These are phyloP conservation scores for Epistrophe eligans DNA, from an alignment of 2,888 invertebrate genomes.

Conservation along the genomic window DNA sequence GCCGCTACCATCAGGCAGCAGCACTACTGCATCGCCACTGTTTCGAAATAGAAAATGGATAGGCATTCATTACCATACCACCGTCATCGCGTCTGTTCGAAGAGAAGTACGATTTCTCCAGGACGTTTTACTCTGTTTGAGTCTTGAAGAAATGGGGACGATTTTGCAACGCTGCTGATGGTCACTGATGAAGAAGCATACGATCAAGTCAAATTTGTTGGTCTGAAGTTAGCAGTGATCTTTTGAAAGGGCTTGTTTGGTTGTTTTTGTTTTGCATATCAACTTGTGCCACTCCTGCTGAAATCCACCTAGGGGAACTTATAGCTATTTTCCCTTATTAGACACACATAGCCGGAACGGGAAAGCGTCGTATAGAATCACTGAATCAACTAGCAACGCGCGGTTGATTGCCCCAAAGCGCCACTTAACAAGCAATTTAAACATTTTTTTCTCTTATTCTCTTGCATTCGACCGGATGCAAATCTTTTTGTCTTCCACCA, in stretches of 20 bases:
- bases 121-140: neutral
- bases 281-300: neutral
- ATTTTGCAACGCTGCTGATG: neutral
- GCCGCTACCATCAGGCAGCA: constrained; percentile 19
- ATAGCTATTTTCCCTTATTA: constrained; percentile 50
- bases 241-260: neutral
- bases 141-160: constrained; percentile 16
- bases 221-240: neutral
- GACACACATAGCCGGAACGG: constrained; percentile 38
- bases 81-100: constrained; percentile 28
- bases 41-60: constrained; percentile 65
- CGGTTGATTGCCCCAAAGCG: constrained; percentile 75
- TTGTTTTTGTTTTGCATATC: neutral
- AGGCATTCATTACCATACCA: constrained; percentile 72
- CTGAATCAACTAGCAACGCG: constrained; percentile 62
- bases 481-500: constrained; percentile 60
- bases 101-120: constrained; percentile 29
- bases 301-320: constrained; percentile 18
- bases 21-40: constrained; percentile 53
- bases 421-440: constrained; percentile 76
- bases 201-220: neutral
- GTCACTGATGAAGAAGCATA: neutral
- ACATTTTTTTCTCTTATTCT: constrained; percentile 52
- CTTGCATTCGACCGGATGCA: constrained; percentile 73
- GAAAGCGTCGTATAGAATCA: constrained; percentile 42